Evolutionary conservation across 2,113 vertebrate genomes (phyloP).

Genomic region (Mesocricetus auratus): DNA sequence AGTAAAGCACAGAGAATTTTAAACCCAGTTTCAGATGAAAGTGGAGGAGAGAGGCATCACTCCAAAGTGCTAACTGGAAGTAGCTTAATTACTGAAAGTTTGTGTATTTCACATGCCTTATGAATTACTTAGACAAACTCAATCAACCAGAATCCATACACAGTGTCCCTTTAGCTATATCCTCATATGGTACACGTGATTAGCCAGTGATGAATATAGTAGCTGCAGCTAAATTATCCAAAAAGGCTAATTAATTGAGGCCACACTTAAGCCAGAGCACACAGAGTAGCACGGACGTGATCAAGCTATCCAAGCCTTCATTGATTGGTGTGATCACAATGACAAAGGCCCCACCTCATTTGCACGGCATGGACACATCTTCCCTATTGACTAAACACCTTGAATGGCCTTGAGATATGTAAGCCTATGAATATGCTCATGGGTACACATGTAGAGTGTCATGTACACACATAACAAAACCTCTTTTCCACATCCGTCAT

Average conservation of each 20-base stretch:
- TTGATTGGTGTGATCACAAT: not conserved
- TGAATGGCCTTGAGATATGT: not conserved
- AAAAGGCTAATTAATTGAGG: not conserved
- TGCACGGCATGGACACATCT: not conserved
- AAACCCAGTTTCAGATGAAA: slow-evolving; percentile 30
- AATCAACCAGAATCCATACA: not conserved
- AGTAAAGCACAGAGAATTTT: not conserved
- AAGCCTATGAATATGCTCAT: not conserved
- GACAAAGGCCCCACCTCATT: not conserved
- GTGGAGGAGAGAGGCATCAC: not conserved
- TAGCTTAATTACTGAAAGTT: not conserved
- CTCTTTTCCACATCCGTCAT: too few species aligned
- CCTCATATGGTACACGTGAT: not conserved
- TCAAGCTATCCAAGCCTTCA: not conserved
- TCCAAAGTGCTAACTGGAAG: slow-evolving; percentile 40
- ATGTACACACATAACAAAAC: not conserved
- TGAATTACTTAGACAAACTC: not conserved
- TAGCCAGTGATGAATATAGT: not conserved
- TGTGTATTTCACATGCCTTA: not conserved
- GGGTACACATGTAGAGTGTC: not conserved
- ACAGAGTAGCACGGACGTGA: not conserved
- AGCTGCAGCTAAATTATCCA: not conserved
- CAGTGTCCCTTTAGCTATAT: not conserved
- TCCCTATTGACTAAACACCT: not conserved
- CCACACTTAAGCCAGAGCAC: not conserved